A percentile compares a stretch with the other conserved stretches of the same genome.
Conservation (phyloP, 2,888 invertebrate species). For the Polyommatus icarus region DNA sequence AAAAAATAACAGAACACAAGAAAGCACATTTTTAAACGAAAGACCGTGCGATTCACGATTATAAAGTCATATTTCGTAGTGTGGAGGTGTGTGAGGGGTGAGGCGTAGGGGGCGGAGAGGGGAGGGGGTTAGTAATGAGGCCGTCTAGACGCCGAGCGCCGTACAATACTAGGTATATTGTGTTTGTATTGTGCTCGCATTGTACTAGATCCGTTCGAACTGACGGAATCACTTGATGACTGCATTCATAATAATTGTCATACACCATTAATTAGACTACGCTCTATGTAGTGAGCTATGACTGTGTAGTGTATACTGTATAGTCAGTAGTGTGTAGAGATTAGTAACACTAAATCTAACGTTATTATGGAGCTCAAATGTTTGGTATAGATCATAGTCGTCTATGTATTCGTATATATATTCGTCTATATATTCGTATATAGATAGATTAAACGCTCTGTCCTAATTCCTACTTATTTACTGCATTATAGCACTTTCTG, state of each 20-base stretch:
- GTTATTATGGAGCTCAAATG: no score
- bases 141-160: conserved; percentile 66
- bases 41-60: conserved; percentile 45
- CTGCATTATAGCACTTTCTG: no score
- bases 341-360: not conserved
- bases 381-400: no score
- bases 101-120: conserved; percentile 46
- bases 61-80: conserved; percentile 66
- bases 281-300: not conserved
- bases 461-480: no score
- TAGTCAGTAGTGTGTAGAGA: not conserved
- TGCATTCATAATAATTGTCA: conserved; percentile 2
- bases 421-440: no score
- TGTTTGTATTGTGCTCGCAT: conserved; percentile 58
- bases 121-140: conserved; percentile 57
- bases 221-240: conserved; percentile 2
- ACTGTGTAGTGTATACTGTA: not conserved
- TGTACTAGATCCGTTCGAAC: conserved; percentile 47
- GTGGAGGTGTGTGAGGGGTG: conserved; percentile 43
- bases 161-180: conserved; percentile 56
- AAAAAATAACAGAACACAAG: not conserved
- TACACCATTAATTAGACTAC: not conserved
- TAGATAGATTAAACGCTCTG: no score
- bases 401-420: no score
- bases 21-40: conserved; percentile 2